Evolutionary conservation across 2,113 vertebrate species (phyloP).

Genomic region (Hepsetus odoe): DNA sequence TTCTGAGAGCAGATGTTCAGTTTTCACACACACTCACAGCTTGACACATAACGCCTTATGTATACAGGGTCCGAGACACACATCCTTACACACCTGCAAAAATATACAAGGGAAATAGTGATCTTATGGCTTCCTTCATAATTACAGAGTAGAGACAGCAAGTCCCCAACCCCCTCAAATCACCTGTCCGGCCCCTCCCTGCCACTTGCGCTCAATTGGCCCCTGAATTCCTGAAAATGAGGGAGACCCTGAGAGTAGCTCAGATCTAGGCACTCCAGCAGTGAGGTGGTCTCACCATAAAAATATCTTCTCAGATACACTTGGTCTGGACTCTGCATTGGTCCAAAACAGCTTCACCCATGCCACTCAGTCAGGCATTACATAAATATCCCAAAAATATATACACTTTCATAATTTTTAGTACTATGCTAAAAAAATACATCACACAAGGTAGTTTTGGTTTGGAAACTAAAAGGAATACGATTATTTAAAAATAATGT

Average conservation of each 20-base stretch:
- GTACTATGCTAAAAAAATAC: no score
- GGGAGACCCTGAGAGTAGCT: slow-evolving; percentile 43
- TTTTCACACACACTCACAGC: slow-evolving; percentile 25
- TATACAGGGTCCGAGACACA: slow-evolving; percentile 61
- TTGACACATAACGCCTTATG: slow-evolving; percentile 57
- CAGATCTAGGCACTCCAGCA: slow-evolving; percentile 3
- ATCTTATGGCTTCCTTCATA: slow-evolving; percentile 75
- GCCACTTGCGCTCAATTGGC: slow-evolving; percentile 65
- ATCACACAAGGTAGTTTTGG: no score
- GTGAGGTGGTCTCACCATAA: neutral
- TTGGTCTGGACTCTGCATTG: neutral
- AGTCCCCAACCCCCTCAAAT: slow-evolving; percentile 64
- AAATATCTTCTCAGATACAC: slow-evolving; percentile 2
- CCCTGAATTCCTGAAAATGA: slow-evolving; percentile 69
- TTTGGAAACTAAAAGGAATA: no score
- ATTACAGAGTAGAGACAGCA: slow-evolving; percentile 71
- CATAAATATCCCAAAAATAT: neutral
- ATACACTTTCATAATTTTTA: neutral
- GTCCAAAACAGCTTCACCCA: neutral
- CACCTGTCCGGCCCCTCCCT: slow-evolving; percentile 74
- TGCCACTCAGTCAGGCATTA: neutral
- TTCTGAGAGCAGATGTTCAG: slow-evolving; percentile 45
- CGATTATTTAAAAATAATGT: no score
- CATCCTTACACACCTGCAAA: slow-evolving; percentile 76
- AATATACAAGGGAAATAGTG: slow-evolving; percentile 75